Conservation (phyloP, 1,140 invertebrate genomes). For the Drosophila melanogaster region Release_6_plus_ISO1_MT NT_033777.3:19715001-19715500, state of each 20-base stretch:
- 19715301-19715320: not conserved
- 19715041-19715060: slow-evolving; percentile 46
- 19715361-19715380: not conserved
- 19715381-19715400: not conserved
- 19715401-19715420: not conserved
- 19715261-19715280: not conserved
- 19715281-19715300: not conserved
- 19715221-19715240: too few species aligned
- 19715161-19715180: slow-evolving; percentile 7
- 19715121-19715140: slow-evolving; percentile 26
- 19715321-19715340: not conserved
- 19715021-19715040: slow-evolving; percentile 25
- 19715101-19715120: slow-evolving; percentile 38
- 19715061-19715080: slow-evolving; percentile 57
- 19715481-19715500: not conserved
- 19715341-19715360: not conserved
- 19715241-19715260: not conserved
- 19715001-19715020: not conserved
- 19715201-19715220: too few species aligned
- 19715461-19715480: not conserved
- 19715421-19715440: slow-evolving; percentile 4
- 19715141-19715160: not conserved
- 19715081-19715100: slow-evolving; percentile 46
- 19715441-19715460: not conserved
- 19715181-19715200: not conserved